Conservation (phyloP, 1,140 invertebrate species). For the Eriosoma lanigerum region DNA sequence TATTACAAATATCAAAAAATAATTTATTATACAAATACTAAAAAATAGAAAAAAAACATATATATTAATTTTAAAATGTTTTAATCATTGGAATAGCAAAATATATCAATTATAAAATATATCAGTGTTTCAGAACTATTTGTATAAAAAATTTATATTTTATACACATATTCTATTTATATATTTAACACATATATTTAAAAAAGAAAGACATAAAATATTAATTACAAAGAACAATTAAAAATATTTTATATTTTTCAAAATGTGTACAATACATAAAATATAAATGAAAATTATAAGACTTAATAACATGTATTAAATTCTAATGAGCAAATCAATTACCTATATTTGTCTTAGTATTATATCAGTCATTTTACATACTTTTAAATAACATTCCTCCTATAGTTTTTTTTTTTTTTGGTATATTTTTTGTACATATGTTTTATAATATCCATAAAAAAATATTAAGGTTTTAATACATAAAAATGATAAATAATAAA, state of each 20-base stretch:
- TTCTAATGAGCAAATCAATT: slow-evolving; percentile 48
- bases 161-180: no score
- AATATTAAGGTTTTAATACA: slow-evolving; percentile 11
- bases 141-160: not conserved
- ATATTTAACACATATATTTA: no score
- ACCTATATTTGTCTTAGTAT: slow-evolving; percentile 21
- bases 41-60: not conserved
- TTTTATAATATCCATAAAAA: not conserved
- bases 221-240: no score
- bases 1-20: not conserved
- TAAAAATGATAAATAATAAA: no score
- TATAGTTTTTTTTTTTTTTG: slow-evolving; percentile 19
- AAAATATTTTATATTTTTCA: not conserved
- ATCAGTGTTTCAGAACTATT: not conserved
- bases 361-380: slow-evolving; percentile 31
- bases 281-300: slow-evolving; percentile 11
- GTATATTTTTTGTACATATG: slow-evolving; percentile 46
- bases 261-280: slow-evolving; percentile 19
- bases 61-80: not conserved
- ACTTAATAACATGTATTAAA: slow-evolving; percentile 33
- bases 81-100: slow-evolving; percentile 5
- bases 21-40: slow-evolving; percentile 1
- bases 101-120: not conserved
- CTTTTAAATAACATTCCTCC: slow-evolving; percentile 15
- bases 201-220: no score